Evolutionary conservation across 2,113 vertebrate genomes (phyloP).

Genomic region (Phocoena phocoena): DNA sequence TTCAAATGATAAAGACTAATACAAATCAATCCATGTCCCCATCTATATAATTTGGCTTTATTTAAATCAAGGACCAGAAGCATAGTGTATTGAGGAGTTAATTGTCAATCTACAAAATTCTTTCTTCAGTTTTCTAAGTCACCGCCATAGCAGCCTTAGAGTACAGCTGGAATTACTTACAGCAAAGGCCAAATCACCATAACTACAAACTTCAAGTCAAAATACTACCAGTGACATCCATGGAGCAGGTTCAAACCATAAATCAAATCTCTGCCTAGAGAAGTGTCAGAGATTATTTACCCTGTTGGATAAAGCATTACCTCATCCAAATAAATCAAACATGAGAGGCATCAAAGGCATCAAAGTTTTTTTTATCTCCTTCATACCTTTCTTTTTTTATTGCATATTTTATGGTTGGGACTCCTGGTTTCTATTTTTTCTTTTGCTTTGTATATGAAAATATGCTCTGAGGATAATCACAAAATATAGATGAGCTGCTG

Average conservation of each 20-base stretch:
- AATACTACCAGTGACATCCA: slow-evolving; percentile 75
- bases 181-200: slow-evolving; percentile 81
- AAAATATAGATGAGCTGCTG: not conserved
- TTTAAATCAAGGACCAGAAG: slow-evolving; percentile 39
- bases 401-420: slow-evolving; percentile 32
- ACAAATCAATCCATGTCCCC: slow-evolving; percentile 42
- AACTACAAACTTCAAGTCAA: slow-evolving; percentile 79
- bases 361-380: slow-evolving; percentile 52
- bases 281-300: slow-evolving; percentile 71
- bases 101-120: slow-evolving; percentile 29
- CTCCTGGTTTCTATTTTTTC: slow-evolving; percentile 16
- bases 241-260: slow-evolving; percentile 62
- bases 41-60: not conserved
- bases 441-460: slow-evolving; percentile 53
- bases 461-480: slow-evolving; percentile 26
- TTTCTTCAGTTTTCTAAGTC: slow-evolving; percentile 68
- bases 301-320: slow-evolving; percentile 65
- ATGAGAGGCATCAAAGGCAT: slow-evolving; percentile 59
- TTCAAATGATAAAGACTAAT: slow-evolving; percentile 62
- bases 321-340: slow-evolving; percentile 78
- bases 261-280: slow-evolving; percentile 56
- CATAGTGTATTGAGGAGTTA: not conserved
- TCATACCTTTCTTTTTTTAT: slow-evolving; percentile 50
- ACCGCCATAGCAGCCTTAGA: slow-evolving; percentile 57
- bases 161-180: slow-evolving; percentile 79